These are phyloP conservation scores for Acleris sparsana DNA, from an alignment of 2,888 invertebrate species.

Conservation along the genomic window DNA sequence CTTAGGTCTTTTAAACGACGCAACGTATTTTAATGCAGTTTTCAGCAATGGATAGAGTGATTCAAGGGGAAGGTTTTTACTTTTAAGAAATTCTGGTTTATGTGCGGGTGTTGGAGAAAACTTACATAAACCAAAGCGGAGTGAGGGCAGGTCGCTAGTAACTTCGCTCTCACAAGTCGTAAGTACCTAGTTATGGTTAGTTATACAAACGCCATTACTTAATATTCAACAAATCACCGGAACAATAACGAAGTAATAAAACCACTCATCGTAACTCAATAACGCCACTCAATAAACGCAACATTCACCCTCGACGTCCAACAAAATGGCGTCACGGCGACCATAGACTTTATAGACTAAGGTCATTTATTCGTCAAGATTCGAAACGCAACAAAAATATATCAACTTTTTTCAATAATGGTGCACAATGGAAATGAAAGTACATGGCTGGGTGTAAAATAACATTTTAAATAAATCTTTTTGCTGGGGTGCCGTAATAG, in stretches of 20 bases:
- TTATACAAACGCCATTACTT: background rate
- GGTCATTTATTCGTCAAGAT: constrained; percentile 42
- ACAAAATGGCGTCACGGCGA: constrained; percentile 59
- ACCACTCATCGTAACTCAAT: constrained; percentile 73
- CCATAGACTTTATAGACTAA: constrained; percentile 41
- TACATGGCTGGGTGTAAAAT: constrained; percentile 78
- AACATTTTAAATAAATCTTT: constrained; percentile 83
- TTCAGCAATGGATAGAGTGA: too few species aligned
- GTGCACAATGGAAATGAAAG: constrained; percentile 65
- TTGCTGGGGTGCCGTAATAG: constrained; percentile 77
- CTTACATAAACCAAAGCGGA: too few species aligned
- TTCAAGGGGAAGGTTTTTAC: too few species aligned
- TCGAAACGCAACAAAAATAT: constrained; percentile 20
- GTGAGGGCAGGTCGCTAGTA: too few species aligned
- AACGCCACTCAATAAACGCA: constrained; percentile 67
- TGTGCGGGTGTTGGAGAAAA: too few species aligned
- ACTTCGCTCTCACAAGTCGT: background rate
- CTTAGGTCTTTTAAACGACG: too few species aligned
- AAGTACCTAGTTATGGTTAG: background rate
- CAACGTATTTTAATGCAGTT: too few species aligned
- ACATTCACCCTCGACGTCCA: constrained; percentile 49
- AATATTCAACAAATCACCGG: constrained; percentile 15
- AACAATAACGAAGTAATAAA: constrained; percentile 46
- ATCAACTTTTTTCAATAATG: constrained; percentile 58
- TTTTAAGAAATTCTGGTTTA: too few species aligned